Evolutionary conservation across 2,888 invertebrate species (phyloP).

Genomic region (Dolomedes plantarius): DNA sequence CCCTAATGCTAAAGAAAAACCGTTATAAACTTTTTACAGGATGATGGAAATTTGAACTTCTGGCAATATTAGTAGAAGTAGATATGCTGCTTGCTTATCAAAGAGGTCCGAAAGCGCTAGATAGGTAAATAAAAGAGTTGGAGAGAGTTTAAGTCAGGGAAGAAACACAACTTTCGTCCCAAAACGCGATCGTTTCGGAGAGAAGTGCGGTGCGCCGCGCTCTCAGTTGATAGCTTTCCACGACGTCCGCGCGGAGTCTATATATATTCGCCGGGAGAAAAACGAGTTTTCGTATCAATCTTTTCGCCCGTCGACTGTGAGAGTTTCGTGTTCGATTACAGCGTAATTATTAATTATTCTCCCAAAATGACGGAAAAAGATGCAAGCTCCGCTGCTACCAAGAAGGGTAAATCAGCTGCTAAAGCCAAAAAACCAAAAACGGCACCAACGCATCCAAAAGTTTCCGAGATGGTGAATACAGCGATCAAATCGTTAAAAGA

Average conservation of each 20-base stretch:
- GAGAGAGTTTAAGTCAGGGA: constrained; percentile 38
- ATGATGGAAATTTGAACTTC: not conserved
- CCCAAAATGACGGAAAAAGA: constrained; percentile 44
- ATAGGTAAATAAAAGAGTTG: not conserved
- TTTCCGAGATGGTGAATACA: constrained; percentile 80
- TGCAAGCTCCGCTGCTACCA: constrained; percentile 14
- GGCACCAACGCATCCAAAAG: constrained; percentile 80
- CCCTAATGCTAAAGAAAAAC: constrained; percentile 14
- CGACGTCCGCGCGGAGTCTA: constrained; percentile 62
- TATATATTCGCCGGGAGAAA: not conserved
- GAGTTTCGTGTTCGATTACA: not conserved
- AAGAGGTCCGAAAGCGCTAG: not conserved
- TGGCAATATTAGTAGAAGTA: not conserved
- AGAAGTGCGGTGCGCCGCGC: constrained; percentile 27
- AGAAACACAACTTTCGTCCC: constrained; percentile 59
- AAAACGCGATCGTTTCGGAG: constrained; percentile 45
- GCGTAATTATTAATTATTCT: not conserved
- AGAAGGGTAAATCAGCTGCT: constrained; percentile 41
- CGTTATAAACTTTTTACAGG: not conserved
- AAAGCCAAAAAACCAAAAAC: constrained; percentile 69
- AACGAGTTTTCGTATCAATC: not conserved
- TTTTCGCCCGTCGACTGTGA: not conserved
- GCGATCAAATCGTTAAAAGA: constrained; percentile 77
- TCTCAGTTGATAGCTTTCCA: constrained; percentile 64
- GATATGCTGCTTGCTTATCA: not conserved